These are phyloP conservation scores for human DNA, from an alignment of 2,113 vertebrate genomes.

Conservation along the genomic window DNA sequence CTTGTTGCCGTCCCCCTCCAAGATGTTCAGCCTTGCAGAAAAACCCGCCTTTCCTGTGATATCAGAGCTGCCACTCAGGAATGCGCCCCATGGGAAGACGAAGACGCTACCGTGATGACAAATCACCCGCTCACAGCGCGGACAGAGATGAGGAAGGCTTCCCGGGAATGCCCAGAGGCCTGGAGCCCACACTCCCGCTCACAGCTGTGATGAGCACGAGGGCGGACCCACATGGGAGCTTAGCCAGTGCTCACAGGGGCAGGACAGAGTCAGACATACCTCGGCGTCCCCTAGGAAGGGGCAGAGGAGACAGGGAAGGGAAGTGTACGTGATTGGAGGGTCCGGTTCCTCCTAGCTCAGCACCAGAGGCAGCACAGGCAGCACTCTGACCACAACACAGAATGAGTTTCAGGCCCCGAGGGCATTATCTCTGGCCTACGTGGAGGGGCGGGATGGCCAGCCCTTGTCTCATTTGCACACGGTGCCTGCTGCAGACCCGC, in stretches of 20 bases:
- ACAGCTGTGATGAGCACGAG: fast-evolving
- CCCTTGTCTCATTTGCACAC: no score
- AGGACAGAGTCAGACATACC: not conserved
- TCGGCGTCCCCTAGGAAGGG: not conserved
- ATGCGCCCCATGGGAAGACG: not conserved
- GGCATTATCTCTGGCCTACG: fast-evolving
- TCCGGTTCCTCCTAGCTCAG: not conserved
- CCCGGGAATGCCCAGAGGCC: fast-evolving
- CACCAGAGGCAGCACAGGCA: not conserved
- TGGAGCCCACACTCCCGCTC: fast-evolving
- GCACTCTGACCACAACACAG: not conserved
- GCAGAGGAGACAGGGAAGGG: not conserved
- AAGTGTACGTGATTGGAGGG: not conserved
- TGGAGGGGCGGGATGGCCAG: fast-evolving
- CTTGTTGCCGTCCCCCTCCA: fast-evolving
- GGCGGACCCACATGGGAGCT: fast-evolving
- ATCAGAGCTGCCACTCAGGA: not conserved
- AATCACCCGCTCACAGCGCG: not conserved
- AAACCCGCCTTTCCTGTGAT: not conserved
- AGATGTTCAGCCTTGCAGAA: fast-evolving
- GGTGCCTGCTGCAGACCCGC: not conserved
- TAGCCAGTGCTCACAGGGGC: not conserved
- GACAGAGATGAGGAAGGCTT: not conserved
- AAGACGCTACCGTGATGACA: fast-evolving
- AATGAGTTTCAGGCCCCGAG: no score